Base-by-base conservation (phyloP, 2,113 vertebrate species). In the Lagenorhynchus albirostris region DNA sequence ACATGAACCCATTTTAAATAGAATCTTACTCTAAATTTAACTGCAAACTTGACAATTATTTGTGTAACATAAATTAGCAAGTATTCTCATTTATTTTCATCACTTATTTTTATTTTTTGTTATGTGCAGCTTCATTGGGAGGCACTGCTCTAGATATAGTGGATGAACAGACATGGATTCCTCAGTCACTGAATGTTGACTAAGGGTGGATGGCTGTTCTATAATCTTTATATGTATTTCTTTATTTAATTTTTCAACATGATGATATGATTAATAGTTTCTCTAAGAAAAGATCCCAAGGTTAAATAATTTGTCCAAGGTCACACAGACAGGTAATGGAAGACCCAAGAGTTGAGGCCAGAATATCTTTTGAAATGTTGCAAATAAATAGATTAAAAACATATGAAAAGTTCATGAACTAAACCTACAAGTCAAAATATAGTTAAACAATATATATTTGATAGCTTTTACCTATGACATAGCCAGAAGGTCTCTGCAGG, bases 11-110 rank as follows among this genome's bases (percentile, higher is more conserved):
- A 63, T 53, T 74, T 67, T 62, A n/a, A 23, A 10, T 76, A 76
- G 14, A n/a, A 91, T 82, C 65, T 74, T 38, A 76, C 11, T 62
- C 11, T 62, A 62, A 68, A 80, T 63, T 91, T 74, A 80, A n/a
- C 9, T 53, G 12, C 1, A 82, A 13, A 14, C 5, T 82, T 81
- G 8, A 36, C 12, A 81, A 29, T 26, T 60, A 53, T 29, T 93
- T 53, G 8, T 38, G n/a, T n/a, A 89, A 79, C 26, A 41, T 77
- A 63, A 53, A n/a, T 77, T 68, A 53, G 9, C 11, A 77, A 84
- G 38, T 62, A 60, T 26, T 38, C 38, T 29, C 41, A 90, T 84
- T 50, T 84, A 70, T 89, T 21, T 70, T 53, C 9, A 29, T 74
- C 5, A 38, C 23, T 55, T 36, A n/a, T 74, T 63, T 63, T n/a